These are phyloP conservation scores for Echeneis naucrates DNA, from an alignment of 2,797 vertebrate genomes.

Conservation along the genomic window DNA sequence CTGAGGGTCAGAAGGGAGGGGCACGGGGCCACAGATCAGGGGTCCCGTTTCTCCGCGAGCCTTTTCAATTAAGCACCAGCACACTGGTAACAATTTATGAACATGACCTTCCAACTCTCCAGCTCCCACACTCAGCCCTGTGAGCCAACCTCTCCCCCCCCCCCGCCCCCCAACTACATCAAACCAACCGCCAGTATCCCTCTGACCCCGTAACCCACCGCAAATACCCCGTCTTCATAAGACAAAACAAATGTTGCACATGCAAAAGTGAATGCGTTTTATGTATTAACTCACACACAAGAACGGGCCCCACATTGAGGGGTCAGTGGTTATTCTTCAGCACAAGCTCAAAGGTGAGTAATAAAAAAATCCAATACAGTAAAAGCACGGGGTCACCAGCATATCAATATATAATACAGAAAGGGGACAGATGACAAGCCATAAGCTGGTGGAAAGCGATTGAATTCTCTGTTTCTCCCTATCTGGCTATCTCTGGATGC, in stretches of 20 bases:
- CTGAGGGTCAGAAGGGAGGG: slow-evolving; percentile 66
- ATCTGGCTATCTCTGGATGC: slow-evolving; percentile 71
- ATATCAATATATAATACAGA: slow-evolving; percentile 87
- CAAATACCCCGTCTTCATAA: slow-evolving; percentile 61
- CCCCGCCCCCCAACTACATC: slow-evolving; percentile 74
- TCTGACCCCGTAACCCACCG: slow-evolving; percentile 73
- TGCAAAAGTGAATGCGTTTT: slow-evolving; percentile 61
- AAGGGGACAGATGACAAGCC: slow-evolving; percentile 88
- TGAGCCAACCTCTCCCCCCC: slow-evolving; percentile 68
- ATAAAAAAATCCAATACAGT: slow-evolving; percentile 92
- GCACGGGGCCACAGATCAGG: slow-evolving; percentile 76
- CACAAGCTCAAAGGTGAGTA: slow-evolving; percentile 89
- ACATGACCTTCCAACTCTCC: slow-evolving; percentile 83
- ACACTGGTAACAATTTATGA: slow-evolving; percentile 82
- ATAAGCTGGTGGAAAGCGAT: slow-evolving; percentile 86
- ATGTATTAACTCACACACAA: slow-evolving; percentile 52
- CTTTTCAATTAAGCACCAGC: slow-evolving; percentile 84
- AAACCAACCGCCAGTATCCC: slow-evolving; percentile 69
- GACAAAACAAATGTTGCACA: slow-evolving; percentile 62
- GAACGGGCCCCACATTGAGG: slow-evolving; percentile 77
- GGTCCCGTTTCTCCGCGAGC: slow-evolving; percentile 75
- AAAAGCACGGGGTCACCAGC: slow-evolving; percentile 86
- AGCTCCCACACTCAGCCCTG: slow-evolving; percentile 70
- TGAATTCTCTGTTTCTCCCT: slow-evolving; percentile 77
- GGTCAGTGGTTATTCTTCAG: slow-evolving; percentile 90